These are phyloP conservation scores for Cheilosia impressa DNA, from an alignment of 2,888 invertebrate species.

Conservation along the genomic window DNA sequence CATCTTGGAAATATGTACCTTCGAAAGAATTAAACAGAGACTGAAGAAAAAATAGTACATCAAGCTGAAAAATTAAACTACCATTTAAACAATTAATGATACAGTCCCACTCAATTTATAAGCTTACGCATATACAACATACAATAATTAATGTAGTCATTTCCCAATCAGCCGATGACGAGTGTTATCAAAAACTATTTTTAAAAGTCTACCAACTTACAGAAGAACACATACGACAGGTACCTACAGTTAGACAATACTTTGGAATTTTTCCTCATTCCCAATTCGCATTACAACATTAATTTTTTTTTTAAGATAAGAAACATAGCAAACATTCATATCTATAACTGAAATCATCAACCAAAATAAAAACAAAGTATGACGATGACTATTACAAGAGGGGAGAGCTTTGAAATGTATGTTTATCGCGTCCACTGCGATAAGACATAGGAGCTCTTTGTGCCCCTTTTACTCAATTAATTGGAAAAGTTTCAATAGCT, in stretches of 20 bases:
- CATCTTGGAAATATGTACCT: no score
- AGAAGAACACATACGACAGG: background rate
- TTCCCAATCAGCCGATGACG: background rate
- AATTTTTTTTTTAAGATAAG: slow-evolving; percentile 46
- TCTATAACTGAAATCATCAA: slow-evolving; percentile 59
- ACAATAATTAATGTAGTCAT: background rate
- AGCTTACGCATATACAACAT: no score
- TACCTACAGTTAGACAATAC: slow-evolving; percentile 1
- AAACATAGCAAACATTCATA: slow-evolving; percentile 58
- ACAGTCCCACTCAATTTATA: no score
- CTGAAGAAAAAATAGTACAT: no score
- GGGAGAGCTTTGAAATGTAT: slow-evolving; percentile 1
- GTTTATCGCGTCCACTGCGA: slow-evolving; percentile 47
- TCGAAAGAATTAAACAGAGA: no score
- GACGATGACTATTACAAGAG: slow-evolving; percentile 30
- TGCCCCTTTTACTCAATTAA: background rate
- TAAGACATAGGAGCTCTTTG: slow-evolving; percentile 16
- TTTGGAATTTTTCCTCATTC: slow-evolving; percentile 25
- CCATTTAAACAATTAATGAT: no score
- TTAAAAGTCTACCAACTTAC: background rate
- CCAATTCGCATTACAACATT: slow-evolving; percentile 46
- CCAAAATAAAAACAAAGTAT: slow-evolving; percentile 60
- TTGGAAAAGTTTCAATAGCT: slow-evolving; percentile 6
- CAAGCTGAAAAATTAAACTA: no score
- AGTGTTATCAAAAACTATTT: background rate